Conservation (phyloP, 2,888 invertebrate genomes). For the Ormyrus thymus region DNA sequence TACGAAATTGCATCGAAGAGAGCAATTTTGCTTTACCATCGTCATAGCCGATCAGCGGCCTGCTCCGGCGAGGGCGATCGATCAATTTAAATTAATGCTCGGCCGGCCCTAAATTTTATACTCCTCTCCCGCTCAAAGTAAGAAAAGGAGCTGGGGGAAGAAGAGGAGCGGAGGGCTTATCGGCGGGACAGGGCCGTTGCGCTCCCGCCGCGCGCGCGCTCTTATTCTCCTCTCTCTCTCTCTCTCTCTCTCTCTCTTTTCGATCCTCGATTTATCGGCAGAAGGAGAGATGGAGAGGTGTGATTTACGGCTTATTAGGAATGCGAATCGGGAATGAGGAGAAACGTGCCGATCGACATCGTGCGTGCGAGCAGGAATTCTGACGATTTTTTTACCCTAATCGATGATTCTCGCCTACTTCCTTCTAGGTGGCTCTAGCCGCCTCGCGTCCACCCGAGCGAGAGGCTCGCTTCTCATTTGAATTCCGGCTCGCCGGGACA, state of each 20-base stretch:
- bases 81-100: constrained; percentile 60
- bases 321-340: constrained; percentile 50
- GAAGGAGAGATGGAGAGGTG: constrained; percentile 34
- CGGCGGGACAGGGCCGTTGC: constrained; percentile 52
- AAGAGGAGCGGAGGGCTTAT: constrained; percentile 39
- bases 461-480: no score
- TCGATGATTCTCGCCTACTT: constrained; percentile 44
- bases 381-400: constrained; percentile 39
- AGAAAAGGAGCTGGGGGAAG: constrained; percentile 28
- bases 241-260: constrained; percentile 45
- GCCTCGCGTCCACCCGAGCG: no score
- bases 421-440: no score
- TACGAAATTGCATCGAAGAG: constrained; percentile 44
- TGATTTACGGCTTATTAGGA: constrained; percentile 57
- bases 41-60: constrained; percentile 50
- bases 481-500: no score
- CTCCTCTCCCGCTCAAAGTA: constrained; percentile 14
- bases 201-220: constrained; percentile 55
- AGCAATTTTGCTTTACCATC: constrained; percentile 42
- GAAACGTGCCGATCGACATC: constrained; percentile 24
- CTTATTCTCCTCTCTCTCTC: constrained; percentile 51
- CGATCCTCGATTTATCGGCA: constrained; percentile 51
- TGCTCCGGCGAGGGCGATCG: constrained; percentile 53
- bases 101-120: constrained; percentile 56
- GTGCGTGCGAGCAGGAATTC: constrained; percentile 37